Evolutionary conservation across 1,140 invertebrate genomes (phyloP).

Genomic region (Drosophila takahashii): DNA sequence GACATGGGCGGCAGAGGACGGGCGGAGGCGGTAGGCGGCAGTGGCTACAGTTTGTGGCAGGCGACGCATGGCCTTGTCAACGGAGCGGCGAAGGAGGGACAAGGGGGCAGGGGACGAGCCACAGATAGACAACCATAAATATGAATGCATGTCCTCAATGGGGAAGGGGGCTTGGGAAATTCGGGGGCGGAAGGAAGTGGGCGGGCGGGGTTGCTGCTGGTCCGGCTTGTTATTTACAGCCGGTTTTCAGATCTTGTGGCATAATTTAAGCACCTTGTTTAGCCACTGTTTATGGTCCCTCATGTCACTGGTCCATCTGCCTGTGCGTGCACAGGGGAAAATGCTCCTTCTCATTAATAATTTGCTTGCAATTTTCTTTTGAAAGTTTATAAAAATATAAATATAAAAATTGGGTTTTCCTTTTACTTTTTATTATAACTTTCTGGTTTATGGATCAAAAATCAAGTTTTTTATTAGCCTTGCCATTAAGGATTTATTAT

Average conservation of each 20-base stretch:
- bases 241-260: slow-evolving; percentile 78
- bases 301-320: slow-evolving; percentile 72
- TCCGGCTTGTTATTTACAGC: slow-evolving; percentile 76
- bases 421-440: too few species aligned
- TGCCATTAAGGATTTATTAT: too few species aligned
- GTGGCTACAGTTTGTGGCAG: slow-evolving; percentile 73
- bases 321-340: slow-evolving; percentile 16
- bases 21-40: not conserved
- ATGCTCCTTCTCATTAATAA: not conserved
- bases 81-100: not conserved
- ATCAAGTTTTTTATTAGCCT: too few species aligned
- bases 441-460: too few species aligned
- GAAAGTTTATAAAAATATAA: too few species aligned
- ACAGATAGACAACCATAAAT: slow-evolving; percentile 72
- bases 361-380: not conserved
- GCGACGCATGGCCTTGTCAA: slow-evolving; percentile 67
- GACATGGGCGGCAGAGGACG: slow-evolving; percentile 9
- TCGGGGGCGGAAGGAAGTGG: slow-evolving; percentile 3
- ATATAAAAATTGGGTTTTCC: too few species aligned
- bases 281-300: slow-evolving; percentile 81
- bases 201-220: slow-evolving; percentile 5
- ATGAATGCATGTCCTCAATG: slow-evolving; percentile 58
- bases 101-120: not conserved
- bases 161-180: not conserved
- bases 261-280: slow-evolving; percentile 83